Base-by-base conservation (phyloP, 2,797 vertebrate species). In the Selene dorsalis region DNA sequence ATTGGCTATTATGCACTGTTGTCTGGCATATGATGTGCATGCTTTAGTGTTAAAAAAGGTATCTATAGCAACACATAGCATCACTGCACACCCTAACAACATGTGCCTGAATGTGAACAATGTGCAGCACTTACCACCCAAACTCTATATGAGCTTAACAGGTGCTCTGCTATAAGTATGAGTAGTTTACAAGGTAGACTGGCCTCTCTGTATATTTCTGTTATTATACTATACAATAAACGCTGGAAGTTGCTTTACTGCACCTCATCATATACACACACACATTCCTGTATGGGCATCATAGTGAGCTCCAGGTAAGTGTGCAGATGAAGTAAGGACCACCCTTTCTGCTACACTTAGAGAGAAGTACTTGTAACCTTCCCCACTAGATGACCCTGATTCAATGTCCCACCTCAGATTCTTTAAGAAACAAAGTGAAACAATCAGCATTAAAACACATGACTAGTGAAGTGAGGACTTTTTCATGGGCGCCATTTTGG, bases 161-260 rank as follows among this genome's bases (percentile, higher is more conserved):
- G 16, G 28, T 20, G 65, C 32, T 63, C 6, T 66, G 39, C 26
- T 20, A 47, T 28, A 65, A 35, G 4, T 47, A 59, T 62, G 10
- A 16, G 28, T 35, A 57, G n/a, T 73, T 69, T 78, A 56, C 22
- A 58, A 8, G 24, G 17, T 65, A 22, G 43, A 24, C 39, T 50
- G 24, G 22, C 3, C 26, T 47, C 4, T 11, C 17, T 50, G 20
- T 52, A 28, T 39, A 62, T 59, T 79, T 48, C 14, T 43, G 45
- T 72, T 20, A 66, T 69, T 43, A 65, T 43, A 47, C n/a, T 38
- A 65, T 48, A 47, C 17, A 45, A 61, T 69, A 69, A 80, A 69
- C 48, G 65, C 2, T 5, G 24, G 45, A 62, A 11, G 26, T 32
- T 17, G 39, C 26, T 41, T 64, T 41, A 13, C 39, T 52, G 24